Evolutionary conservation across 2,888 invertebrate genomes (phyloP).

Genomic region (Heliconius sara): DNA sequence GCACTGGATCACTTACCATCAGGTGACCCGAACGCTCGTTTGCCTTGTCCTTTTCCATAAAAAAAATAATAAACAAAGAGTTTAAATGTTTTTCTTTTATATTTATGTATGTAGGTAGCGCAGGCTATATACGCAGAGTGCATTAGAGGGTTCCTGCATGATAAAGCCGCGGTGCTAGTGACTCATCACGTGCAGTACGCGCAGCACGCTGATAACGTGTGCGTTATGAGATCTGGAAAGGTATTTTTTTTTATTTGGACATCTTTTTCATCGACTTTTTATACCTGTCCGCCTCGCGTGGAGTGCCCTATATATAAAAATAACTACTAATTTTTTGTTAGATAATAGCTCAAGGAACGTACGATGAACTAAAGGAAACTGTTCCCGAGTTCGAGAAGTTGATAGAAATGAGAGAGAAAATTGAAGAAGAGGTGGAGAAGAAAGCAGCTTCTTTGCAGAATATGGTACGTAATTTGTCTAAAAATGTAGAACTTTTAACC

Average conservation of each 20-base stretch:
- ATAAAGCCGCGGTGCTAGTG: slow-evolving; percentile 83
- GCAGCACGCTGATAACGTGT: slow-evolving; percentile 71
- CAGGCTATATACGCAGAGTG: slow-evolving; percentile 86
- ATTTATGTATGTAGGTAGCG: slow-evolving; percentile 66
- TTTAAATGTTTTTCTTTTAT: background rate
- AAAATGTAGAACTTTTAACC: background rate
- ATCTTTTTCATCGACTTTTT: too few species aligned
- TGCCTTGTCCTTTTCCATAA: too few species aligned
- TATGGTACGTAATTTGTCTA: slow-evolving; percentile 49
- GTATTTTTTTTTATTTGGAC: slow-evolving; percentile 52
- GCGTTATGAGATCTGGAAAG: slow-evolving; percentile 70
- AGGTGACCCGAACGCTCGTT: too few species aligned
- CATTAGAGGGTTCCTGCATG: slow-evolving; percentile 80
- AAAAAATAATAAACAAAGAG: too few species aligned
- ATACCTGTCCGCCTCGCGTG: too few species aligned
- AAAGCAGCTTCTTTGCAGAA: slow-evolving; percentile 66
- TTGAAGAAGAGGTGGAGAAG: slow-evolving; percentile 72
- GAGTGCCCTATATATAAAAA: too few species aligned
- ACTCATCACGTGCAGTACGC: slow-evolving; percentile 88
- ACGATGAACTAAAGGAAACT: slow-evolving; percentile 83
- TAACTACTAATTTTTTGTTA: slow-evolving; percentile 44
- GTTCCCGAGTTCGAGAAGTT: slow-evolving; percentile 72
- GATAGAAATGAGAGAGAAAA: slow-evolving; percentile 71
- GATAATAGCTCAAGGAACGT: slow-evolving; percentile 85
- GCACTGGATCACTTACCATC: too few species aligned